Evolutionary conservation across 2,797 vertebrate species (phyloP).

Genomic region (Platalea minor): DNA sequence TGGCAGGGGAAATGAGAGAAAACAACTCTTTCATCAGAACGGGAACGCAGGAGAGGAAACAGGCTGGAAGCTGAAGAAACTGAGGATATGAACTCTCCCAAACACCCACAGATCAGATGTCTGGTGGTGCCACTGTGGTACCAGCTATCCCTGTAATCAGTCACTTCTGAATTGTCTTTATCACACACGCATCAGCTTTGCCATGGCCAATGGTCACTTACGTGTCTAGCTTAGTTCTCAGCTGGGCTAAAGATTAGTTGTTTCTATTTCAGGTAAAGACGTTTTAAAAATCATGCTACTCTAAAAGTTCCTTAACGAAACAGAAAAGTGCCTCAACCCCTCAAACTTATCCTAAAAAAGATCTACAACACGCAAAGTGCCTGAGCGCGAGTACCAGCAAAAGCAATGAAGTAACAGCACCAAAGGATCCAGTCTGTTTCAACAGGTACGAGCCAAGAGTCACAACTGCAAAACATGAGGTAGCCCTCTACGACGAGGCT

Average conservation of each 20-base stretch:
- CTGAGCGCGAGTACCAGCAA: neutral
- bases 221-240: neutral
- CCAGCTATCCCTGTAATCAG: neutral
- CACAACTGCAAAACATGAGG: neutral
- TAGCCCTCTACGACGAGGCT: neutral
- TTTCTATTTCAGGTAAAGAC: neutral
- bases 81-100: neutral
- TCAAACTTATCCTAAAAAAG: neutral
- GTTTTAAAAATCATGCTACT: rapidly evolving
- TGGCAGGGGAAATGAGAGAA: neutral
- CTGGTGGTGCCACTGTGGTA: neutral
- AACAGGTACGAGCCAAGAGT: neutral
- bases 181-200: neutral
- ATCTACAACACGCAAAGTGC: neutral
- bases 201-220: neutral
- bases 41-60: neutral
- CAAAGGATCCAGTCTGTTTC: rapidly evolving
- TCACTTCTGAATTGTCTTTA: neutral
- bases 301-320: neutral
- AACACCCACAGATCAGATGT: too few relatives aligned
- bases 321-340: neutral
- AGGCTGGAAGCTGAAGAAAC: neutral
- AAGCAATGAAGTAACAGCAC: neutral
- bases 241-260: neutral
- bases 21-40: neutral